Conservation (phyloP, 2,888 invertebrate species). For the Dioctria rufipes region DNA sequence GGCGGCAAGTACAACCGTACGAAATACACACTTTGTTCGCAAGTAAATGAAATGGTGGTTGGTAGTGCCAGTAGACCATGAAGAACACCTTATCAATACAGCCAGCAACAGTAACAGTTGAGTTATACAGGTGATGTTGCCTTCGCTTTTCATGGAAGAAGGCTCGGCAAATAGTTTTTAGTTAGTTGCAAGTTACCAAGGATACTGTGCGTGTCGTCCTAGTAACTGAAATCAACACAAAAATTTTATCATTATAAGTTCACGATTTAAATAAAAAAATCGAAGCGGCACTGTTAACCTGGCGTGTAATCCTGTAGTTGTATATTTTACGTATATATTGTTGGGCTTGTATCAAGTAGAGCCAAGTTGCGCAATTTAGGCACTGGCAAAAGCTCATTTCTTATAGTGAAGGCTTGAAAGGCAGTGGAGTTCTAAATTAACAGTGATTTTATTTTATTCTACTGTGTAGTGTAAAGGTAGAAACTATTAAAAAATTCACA, state of each 20-base stretch:
- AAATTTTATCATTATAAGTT: slow-evolving; percentile 44
- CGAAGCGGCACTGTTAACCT: slow-evolving; percentile 13
- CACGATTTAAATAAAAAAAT: slow-evolving; percentile 43
- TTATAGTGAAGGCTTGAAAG: slow-evolving; percentile 53
- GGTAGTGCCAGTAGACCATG: slow-evolving; percentile 33
- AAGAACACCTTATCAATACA: slow-evolving; percentile 34
- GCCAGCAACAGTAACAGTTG: not conserved
- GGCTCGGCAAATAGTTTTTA: slow-evolving; percentile 70
- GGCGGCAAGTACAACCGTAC: slow-evolving; percentile 8
- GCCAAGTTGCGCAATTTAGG: slow-evolving; percentile 54
- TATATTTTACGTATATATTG: slow-evolving; percentile 6
- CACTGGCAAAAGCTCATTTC: slow-evolving; percentile 56
- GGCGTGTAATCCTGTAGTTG: slow-evolving; percentile 23
- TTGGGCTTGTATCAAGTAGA: slow-evolving; percentile 35
- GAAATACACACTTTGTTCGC: not conserved
- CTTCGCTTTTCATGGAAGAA: slow-evolving; percentile 16
- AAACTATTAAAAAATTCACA: slow-evolving; percentile 7
- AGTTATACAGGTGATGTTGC: slow-evolving; percentile 28
- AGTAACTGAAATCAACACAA: slow-evolving; percentile 53
- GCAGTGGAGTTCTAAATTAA: slow-evolving; percentile 50
- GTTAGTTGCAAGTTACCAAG: slow-evolving; percentile 72
- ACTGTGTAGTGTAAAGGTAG: slow-evolving; percentile 23
- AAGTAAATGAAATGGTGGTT: slow-evolving; percentile 7
- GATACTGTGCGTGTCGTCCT: slow-evolving; percentile 68
- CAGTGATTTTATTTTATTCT: slow-evolving; percentile 49